A percentile compares a stretch with the other conserved stretches of the same genome.
phyloP scores from a whole-genome alignment of 2,113 vertebrate species.

The Platysternon megacephalum region DNA sequence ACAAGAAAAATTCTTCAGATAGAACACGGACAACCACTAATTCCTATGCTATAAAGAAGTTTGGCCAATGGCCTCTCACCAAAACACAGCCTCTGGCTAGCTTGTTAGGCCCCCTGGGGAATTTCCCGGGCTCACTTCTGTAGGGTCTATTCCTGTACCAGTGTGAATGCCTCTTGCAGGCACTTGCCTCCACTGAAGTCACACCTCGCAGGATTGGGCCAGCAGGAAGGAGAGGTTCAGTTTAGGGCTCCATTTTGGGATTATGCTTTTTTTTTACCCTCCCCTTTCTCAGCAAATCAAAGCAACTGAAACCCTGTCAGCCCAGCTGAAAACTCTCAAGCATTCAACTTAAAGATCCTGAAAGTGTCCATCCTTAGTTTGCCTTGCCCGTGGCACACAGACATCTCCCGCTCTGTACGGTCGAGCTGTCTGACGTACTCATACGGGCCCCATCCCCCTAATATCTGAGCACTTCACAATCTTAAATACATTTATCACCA shows the following conservation, averaged over 20 bases:
- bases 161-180: background rate
- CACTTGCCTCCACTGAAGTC: background rate
- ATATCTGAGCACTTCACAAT: background rate
- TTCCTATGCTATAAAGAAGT: background rate
- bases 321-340: background rate
- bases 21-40: background rate
- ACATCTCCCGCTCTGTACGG: background rate
- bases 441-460: background rate
- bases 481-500: background rate
- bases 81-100: background rate
- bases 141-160: background rate
- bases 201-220: background rate
- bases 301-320: background rate
- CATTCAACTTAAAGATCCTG: background rate
- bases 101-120: background rate
- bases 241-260: background rate
- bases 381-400: background rate
- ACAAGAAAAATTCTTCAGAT: background rate
- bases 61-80: background rate
- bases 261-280: background rate
- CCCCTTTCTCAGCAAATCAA: background rate
- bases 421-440: background rate
- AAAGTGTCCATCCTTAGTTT: background rate
- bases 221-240: background rate
- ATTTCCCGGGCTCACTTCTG: background rate